phyloP scores from a whole-genome alignment of 2,888 invertebrate genomes.

The Homarus gammarus region DNA sequence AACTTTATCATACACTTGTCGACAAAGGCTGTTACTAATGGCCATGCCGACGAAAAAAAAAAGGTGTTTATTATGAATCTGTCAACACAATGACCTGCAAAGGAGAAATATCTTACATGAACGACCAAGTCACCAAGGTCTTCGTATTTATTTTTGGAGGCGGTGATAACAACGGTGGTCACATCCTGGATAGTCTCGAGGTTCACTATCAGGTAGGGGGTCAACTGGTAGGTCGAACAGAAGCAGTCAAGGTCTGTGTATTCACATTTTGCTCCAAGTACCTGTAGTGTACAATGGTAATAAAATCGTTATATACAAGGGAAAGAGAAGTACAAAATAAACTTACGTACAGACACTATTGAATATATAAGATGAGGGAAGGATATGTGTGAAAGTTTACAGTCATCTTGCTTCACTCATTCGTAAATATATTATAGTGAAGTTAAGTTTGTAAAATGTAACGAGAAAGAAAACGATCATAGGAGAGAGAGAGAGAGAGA shows the following conservation, averaged over 20 bases:
- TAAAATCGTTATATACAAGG: neutral
- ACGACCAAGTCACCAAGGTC: too few species aligned
- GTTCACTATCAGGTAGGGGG: neutral
- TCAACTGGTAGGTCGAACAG: neutral
- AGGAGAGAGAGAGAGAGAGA: constrained; percentile 23
- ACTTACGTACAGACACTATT: too few species aligned
- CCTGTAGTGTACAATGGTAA: neutral
- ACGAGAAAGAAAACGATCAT: neutral
- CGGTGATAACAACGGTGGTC: constrained; percentile 2
- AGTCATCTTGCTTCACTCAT: too few species aligned
- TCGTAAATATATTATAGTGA: too few species aligned
- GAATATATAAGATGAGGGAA: too few species aligned
- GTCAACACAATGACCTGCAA: too few species aligned
- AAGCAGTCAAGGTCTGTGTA: neutral
- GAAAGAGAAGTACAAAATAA: too few species aligned
- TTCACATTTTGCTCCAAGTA: neutral
- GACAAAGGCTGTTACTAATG: too few species aligned
- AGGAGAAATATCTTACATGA: too few species aligned
- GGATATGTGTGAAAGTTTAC: too few species aligned
- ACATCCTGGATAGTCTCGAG: neutral
- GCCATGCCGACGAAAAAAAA: neutral
- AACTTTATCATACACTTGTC: too few species aligned
- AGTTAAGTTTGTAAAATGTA: too few species aligned
- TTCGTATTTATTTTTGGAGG: neutral
- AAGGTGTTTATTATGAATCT: neutral